phyloP scores from a whole-genome alignment of 2,113 vertebrate genomes.

The Passerina amoena region DNA sequence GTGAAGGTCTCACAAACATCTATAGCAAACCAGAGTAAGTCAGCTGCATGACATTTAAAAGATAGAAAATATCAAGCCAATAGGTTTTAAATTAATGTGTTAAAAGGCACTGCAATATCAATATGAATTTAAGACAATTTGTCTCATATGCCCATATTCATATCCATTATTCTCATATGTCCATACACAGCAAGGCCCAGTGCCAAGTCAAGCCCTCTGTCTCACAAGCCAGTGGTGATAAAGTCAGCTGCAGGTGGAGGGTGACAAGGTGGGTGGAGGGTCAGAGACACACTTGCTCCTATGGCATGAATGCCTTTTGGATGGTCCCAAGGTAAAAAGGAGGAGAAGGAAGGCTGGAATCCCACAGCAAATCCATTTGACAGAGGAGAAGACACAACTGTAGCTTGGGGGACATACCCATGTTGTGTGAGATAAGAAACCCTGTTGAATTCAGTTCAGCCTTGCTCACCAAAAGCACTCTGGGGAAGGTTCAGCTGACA shows the following conservation, averaged over 20 bases:
- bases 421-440: not conserved
- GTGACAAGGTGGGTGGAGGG: not conserved
- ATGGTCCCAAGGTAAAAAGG: not conserved
- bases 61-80: not conserved
- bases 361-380: not conserved
- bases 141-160: too few relatives aligned
- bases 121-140: not conserved
- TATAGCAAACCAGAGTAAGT: not conserved
- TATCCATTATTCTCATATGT: too few relatives aligned
- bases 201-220: not conserved
- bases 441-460: not conserved
- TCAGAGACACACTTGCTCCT: not conserved
- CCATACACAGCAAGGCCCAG: not conserved
- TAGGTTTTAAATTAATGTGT: not conserved
- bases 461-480: not conserved
- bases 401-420: fast-evolving
- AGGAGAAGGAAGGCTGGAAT: not conserved
- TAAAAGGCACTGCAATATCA: not conserved
- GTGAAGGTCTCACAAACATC: not conserved
- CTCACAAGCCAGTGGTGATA: not conserved
- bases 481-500: not conserved
- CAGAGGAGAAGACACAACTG: fast-evolving
- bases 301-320: not conserved
- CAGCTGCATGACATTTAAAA: not conserved
- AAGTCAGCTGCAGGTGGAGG: not conserved